Conservation (phyloP, 2,797 vertebrate species). For the Chelidonichthys spinosus region DNA sequence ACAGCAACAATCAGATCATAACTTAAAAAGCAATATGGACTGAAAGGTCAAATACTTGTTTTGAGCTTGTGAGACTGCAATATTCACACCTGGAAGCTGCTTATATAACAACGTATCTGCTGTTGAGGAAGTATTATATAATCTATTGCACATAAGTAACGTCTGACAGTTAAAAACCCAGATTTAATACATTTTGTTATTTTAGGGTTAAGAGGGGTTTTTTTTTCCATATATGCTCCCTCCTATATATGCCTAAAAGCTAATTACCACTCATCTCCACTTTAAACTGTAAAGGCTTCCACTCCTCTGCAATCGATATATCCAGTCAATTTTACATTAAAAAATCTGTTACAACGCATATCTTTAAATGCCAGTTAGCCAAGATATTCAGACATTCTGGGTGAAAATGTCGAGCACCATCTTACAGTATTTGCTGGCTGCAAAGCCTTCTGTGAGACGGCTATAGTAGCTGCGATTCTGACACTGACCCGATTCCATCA, state of each 20-base stretch:
- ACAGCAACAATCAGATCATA: no score
- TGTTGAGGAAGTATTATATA: no score
- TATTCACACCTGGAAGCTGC: no score
- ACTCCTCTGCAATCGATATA: slow-evolving; percentile 18
- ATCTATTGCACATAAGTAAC: no score
- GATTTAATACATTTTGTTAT: no score
- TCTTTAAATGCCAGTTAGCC: slow-evolving; percentile 11
- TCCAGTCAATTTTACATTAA: slow-evolving; percentile 7
- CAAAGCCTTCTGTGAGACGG: slow-evolving; percentile 48
- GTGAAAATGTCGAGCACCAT: slow-evolving; percentile 41
- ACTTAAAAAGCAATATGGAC: no score
- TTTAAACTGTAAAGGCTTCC: slow-evolving; percentile 17
- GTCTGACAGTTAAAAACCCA: no score
- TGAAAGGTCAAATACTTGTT: no score
- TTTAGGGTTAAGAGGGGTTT: no score
- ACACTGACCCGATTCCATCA: slow-evolving; percentile 84
- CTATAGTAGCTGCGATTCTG: slow-evolving; percentile 61
- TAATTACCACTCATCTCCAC: slow-evolving; percentile 13
- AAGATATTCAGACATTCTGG: slow-evolving; percentile 38
- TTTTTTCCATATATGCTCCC: no score
- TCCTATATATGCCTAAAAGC: not conserved
- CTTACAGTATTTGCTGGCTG: slow-evolving; percentile 41
- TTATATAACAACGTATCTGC: no score
- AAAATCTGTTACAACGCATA: slow-evolving; percentile 8
- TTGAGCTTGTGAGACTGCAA: no score